A percentile compares a stretch with the other conserved stretches of the same genome.
These are phyloP conservation scores for Corvus cornix DNA, from an alignment of 2,113 vertebrate genomes.

Conservation along the genomic window DNA sequence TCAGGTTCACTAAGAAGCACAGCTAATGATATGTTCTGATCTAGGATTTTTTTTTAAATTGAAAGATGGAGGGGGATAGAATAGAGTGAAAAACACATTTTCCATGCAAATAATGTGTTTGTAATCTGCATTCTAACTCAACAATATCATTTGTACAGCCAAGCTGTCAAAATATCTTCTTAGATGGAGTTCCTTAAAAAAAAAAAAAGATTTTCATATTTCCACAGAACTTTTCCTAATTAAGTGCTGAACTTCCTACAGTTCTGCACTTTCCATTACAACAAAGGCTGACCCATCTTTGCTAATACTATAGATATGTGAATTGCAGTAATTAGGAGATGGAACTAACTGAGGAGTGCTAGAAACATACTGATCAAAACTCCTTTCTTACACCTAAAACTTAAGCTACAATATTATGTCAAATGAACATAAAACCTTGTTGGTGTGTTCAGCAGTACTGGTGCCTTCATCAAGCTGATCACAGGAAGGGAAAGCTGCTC, in stretches of 20 bases:
- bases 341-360: background rate
- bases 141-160: constrained; percentile 21
- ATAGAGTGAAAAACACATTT: constrained; percentile 37
- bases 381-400: background rate
- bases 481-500: background rate
- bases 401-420: background rate
- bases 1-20: constrained; percentile 80
- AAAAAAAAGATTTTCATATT: background rate
- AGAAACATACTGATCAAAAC: background rate
- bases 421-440: constrained; percentile 25
- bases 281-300: background rate
- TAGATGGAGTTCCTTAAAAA: background rate
- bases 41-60: constrained; percentile 69
- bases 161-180: constrained; percentile 39
- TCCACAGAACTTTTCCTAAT: constrained; percentile 39
- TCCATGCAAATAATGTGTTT: constrained; percentile 67
- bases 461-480: constrained; percentile 37
- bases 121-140: constrained; percentile 37
- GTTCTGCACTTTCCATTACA: background rate
- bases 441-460: constrained; percentile 14
- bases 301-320: background rate
- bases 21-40: constrained; percentile 90
- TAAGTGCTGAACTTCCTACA: background rate
- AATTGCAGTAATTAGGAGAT: background rate
- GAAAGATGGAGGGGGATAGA: constrained; percentile 54